A percentile compares a stretch with the other conserved stretches of the same genome.
Conservation (phyloP, 2,888 invertebrate species). For the Acanthopleura granulata region DNA sequence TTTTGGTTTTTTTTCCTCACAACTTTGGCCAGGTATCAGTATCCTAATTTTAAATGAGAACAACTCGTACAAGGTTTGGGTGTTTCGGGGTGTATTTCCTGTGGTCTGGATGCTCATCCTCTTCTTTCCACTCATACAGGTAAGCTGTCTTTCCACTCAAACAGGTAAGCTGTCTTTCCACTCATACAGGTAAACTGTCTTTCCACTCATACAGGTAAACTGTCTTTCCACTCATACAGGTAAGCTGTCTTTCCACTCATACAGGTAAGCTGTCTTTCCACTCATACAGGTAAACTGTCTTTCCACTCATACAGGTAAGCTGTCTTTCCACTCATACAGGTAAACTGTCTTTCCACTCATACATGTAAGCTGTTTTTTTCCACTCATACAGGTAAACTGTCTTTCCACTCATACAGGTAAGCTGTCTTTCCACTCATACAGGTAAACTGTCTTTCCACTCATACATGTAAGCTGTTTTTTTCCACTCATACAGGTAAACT, state of each 20-base stretch:
- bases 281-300: neutral
- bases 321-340: neutral
- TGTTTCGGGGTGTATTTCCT: slow-evolving; percentile 61
- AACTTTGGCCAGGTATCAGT: slow-evolving; percentile 49
- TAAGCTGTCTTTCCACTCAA: slow-evolving; percentile 32
- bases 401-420: slow-evolving; percentile 66
- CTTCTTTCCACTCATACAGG: slow-evolving; percentile 64
- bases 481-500: neutral
- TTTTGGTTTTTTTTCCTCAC: too few species aligned
- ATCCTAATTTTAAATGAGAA: slow-evolving; percentile 58
- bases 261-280: neutral
- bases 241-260: neutral
- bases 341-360: neutral
- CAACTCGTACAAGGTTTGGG: slow-evolving; percentile 52
- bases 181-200: neutral
- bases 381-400: slow-evolving; percentile 23
- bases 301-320: neutral
- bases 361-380: neutral
- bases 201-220: neutral
- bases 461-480: neutral
- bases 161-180: neutral
- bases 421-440: neutral
- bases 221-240: neutral
- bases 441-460: neutral
- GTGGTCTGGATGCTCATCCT: slow-evolving; percentile 62